Evolutionary conservation across 2,888 invertebrate genomes (phyloP), one percentile per base, ranked within the genome.

Genomic region (Fabriciana adippe): DNA sequence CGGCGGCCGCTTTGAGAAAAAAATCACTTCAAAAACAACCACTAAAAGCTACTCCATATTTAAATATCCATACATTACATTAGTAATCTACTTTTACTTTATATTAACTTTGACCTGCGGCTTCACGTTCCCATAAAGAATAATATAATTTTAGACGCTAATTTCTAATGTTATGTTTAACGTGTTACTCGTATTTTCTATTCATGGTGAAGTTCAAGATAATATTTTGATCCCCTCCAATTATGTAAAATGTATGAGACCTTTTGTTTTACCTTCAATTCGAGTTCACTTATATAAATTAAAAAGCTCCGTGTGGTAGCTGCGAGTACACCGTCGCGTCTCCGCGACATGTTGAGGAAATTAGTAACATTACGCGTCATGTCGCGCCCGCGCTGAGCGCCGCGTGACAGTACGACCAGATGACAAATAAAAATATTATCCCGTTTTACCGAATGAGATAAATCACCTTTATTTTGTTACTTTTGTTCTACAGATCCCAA

Each of bases 361-460:
- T 55, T 55, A 55, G 35, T 16, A 16, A 41, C 55, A 18, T 55
- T 26, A 41, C 18, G 55, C 55, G 14, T 15, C 53, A 13, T 5
- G 53, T 26, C 53, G 51, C 51, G 51, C 11, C 11, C 35, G 11
- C 18, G 51, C 18, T 21, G 51, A 18, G 51, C 51, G 11, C 4
- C 51, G 13, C 51, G 51, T 2, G 8, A 16, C 55, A 15, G 55
- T n/a, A 13, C 11, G 13, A 35, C 15, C 14, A 56, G 16, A 56
- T 56, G 13, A 41, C 35, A n/a, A 56, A 56, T 35, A 56, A 41
- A 41, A 56, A 41, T 56, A 41, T 35, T 55, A 55, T 41, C 6
- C n/a, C 11, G 13, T 41, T 41, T 11, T 11, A 41, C 35, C 35
- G 11, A 41, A n/a, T 31, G 31, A 15, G 6, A 55, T 55, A 6